Evolutionary conservation across 2,113 vertebrate genomes (phyloP).

Genomic region (Forbesichthys agassizii): DNA sequence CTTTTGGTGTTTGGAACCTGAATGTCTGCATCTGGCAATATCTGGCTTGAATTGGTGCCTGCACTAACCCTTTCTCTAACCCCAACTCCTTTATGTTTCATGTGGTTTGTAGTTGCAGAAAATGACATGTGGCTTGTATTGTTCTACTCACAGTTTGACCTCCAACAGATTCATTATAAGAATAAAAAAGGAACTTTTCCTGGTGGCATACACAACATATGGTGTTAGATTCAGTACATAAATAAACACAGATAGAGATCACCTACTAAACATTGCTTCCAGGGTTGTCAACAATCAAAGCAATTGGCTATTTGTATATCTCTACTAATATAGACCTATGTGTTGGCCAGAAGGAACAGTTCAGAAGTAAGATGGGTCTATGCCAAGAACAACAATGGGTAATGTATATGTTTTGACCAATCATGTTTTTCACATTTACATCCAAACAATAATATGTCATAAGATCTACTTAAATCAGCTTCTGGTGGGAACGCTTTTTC

Average conservation of each 20-base stretch:
- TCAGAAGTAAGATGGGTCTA: no score
- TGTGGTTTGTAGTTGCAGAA: conserved; percentile 63
- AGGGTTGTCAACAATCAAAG: background rate
- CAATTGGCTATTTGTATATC: no score
- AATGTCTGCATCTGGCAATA: conserved; percentile 64
- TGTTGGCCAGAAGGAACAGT: no score
- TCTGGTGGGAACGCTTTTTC: no score
- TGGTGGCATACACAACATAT: background rate
- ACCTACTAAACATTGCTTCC: background rate
- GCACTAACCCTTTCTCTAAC: conserved; percentile 41
- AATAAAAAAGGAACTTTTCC: conserved; percentile 28
- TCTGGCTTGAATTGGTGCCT: conserved; percentile 68
- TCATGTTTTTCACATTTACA: no score
- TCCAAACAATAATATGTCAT: no score
- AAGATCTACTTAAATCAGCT: no score
- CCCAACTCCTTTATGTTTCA: conserved; percentile 59
- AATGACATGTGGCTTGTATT: conserved; percentile 68
- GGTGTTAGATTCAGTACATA: conserved; percentile 12
- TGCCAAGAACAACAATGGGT: no score
- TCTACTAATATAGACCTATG: no score
- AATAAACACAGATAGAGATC: background rate
- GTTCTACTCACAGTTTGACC: conserved; percentile 48
- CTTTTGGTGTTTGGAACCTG: conserved; percentile 59
- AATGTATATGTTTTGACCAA: no score
- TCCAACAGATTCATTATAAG: conserved; percentile 44